Percentiles rank a stretch among this genome's conserved stretches.
These are phyloP conservation scores for Drymonia ruficornis DNA, from an alignment of 2,888 invertebrate species.

Conservation along the genomic window DNA sequence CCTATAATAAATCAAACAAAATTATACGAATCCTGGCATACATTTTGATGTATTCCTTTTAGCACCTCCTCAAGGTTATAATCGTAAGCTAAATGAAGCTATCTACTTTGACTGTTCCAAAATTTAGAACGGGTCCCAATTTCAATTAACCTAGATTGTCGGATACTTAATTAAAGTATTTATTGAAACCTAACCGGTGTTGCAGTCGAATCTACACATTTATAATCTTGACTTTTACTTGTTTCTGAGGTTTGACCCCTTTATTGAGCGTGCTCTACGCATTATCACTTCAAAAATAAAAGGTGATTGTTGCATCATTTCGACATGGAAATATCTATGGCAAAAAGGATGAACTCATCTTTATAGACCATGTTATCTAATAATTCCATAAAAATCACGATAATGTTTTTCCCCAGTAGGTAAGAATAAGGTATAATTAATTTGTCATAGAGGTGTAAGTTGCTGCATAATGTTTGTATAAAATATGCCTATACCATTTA, in stretches of 20 bases:
- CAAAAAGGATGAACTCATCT: too few species aligned
- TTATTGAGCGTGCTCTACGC: too few species aligned
- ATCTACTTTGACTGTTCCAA: not conserved
- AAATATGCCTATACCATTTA: conserved; percentile 2
- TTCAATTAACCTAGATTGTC: not conserved
- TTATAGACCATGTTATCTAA: too few species aligned
- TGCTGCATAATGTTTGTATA: not conserved
- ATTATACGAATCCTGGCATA: conserved; percentile 23
- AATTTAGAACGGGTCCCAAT: not conserved
- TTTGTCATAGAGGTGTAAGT: not conserved
- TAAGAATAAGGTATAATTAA: not conserved
- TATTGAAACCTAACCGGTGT: too few species aligned
- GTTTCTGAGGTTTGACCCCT: too few species aligned
- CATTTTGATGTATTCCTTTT: conserved; percentile 10
- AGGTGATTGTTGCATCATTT: too few species aligned
- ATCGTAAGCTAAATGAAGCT: not conserved
- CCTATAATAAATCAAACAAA: conserved; percentile 25
- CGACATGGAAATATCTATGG: too few species aligned
- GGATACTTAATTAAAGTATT: too few species aligned
- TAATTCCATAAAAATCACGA: not conserved
- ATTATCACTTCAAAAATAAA: too few species aligned
- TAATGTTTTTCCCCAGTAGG: not conserved
- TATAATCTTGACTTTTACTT: too few species aligned
- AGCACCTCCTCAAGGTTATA: not conserved
- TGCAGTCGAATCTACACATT: too few species aligned